Conservation (phyloP, 2,797 vertebrate genomes). For the Argyrosomus regius region DNA sequence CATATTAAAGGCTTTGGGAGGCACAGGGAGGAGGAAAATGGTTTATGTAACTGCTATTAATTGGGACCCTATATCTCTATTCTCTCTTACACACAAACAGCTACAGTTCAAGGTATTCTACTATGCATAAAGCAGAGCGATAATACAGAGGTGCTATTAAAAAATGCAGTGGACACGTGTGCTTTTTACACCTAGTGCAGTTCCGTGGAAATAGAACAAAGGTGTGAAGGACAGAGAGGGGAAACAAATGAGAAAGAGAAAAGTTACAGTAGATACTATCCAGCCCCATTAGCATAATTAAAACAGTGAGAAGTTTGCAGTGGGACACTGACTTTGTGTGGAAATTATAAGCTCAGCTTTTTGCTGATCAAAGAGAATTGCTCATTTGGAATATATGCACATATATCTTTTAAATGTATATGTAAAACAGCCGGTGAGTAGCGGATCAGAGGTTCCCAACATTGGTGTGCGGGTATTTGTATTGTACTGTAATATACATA, state of each 20-base stretch:
- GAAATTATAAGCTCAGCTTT: slow-evolving; percentile 68
- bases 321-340: slow-evolving; percentile 40
- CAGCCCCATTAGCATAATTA: slow-evolving; percentile 69
- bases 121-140: slow-evolving; percentile 28
- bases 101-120: slow-evolving; percentile 16
- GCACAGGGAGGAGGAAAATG: slow-evolving; percentile 47
- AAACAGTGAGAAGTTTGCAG: slow-evolving; percentile 60
- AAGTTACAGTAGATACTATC: slow-evolving; percentile 51
- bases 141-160: slow-evolving; percentile 18
- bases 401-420: slow-evolving; percentile 43
- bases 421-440: slow-evolving; percentile 32
- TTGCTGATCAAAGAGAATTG: slow-evolving; percentile 76
- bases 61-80: slow-evolving; percentile 40
- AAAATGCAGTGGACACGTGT: not conserved
- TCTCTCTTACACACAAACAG: slow-evolving; percentile 23
- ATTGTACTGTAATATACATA: not conserved
- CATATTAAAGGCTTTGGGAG: slow-evolving; percentile 67
- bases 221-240: slow-evolving; percentile 23
- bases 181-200: not conserved
- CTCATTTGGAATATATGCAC: slow-evolving; percentile 58
- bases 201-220: slow-evolving; percentile 16
- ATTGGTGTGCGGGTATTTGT: not conserved
- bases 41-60: slow-evolving; percentile 65
- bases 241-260: not conserved
- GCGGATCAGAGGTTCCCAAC: slow-evolving; percentile 15